Evolutionary conservation across 2,888 invertebrate genomes (phyloP).

Genomic region (Notocelia uddmanniana): DNA sequence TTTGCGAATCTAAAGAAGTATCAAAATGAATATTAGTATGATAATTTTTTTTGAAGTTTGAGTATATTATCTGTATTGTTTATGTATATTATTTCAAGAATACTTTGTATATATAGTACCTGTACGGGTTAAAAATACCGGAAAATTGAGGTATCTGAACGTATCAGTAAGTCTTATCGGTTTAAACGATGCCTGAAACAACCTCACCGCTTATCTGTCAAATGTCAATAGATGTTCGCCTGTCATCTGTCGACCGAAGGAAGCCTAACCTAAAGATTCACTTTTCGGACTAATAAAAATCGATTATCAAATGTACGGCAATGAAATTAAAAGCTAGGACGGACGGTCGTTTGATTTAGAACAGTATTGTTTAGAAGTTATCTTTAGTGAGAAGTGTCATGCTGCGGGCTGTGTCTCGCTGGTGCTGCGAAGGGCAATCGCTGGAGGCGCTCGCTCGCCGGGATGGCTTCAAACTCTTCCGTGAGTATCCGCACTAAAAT

Average conservation of each 20-base stretch:
- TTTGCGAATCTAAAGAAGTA: too few relatives aligned
- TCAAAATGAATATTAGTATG: too few relatives aligned
- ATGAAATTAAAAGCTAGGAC: constrained; percentile 52
- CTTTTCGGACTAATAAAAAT: constrained; percentile 39
- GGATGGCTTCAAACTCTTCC: constrained; percentile 66
- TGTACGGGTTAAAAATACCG: too few relatives aligned
- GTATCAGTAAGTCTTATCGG: neutral
- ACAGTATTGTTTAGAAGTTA: constrained; percentile 28
- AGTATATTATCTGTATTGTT: too few relatives aligned
- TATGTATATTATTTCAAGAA: too few relatives aligned
- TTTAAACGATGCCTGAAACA: constrained; percentile 9
- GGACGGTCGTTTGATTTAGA: constrained; percentile 28
- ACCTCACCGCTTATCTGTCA: constrained; percentile 8
- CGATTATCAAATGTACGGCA: constrained; percentile 55
- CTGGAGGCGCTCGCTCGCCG: constrained; percentile 62
- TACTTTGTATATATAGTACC: too few relatives aligned
- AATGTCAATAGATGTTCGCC: constrained; percentile 1
- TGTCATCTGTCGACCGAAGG: constrained; percentile 26
- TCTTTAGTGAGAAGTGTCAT: constrained; percentile 54
- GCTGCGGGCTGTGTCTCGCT: constrained; percentile 68
- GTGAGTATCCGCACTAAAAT: constrained; percentile 56
- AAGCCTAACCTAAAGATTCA: constrained; percentile 40
- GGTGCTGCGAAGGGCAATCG: constrained; percentile 65
- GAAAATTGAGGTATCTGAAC: neutral
- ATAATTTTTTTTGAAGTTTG: too few relatives aligned